Base-by-base conservation (phyloP, 2,113 vertebrate genomes). In the Lagopus muta region DNA sequence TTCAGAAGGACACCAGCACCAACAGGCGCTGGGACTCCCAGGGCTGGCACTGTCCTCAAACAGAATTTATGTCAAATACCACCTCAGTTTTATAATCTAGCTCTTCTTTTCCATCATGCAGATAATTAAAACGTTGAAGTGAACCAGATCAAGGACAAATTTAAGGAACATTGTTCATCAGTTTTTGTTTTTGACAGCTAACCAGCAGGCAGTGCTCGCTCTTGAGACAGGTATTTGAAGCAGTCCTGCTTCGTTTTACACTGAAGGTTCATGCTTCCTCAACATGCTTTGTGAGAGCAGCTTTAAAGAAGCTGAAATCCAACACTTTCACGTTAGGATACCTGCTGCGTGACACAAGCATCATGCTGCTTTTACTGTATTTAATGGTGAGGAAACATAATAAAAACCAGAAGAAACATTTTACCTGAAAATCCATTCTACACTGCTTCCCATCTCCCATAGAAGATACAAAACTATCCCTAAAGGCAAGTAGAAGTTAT, bases 81-180 rank as follows among this genome's bases (percentile, higher is more conserved):
- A 22, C 55, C 18, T 64, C 64, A 74, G 42, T 27, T 8, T 13
- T 47, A 30, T 2, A 16, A 62, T 2, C 62, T 89, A 73, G 54
- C 28, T 1, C 67, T n/a, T 16, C 57, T 16, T 88, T 88, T 94
- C 81, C 94, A 93, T 78, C 88, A 86, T 36, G 72, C 43, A 94
- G 88, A 69, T 95, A 96, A 96, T 96, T 96, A 94, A 96, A 96
- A 78, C 72, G 71, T 42, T 10, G 83, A 95, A 94, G 13, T 83
- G 90, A 96, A 96, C 76, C 88, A 96, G 96, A 96, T 96, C 96
- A 96, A 96, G 95, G 95, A 80, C 95, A 86, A 94, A 88, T 17
- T 47, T 77, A 14, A 86, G 55, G 93, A 83, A 82, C 79, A 32
- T 7, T 0, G 0, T 27, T 89, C 17, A 91, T 14, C 65, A 60